phyloP scores from a whole-genome alignment of 2,888 invertebrate genomes.

The Caradrina kadenii region DNA sequence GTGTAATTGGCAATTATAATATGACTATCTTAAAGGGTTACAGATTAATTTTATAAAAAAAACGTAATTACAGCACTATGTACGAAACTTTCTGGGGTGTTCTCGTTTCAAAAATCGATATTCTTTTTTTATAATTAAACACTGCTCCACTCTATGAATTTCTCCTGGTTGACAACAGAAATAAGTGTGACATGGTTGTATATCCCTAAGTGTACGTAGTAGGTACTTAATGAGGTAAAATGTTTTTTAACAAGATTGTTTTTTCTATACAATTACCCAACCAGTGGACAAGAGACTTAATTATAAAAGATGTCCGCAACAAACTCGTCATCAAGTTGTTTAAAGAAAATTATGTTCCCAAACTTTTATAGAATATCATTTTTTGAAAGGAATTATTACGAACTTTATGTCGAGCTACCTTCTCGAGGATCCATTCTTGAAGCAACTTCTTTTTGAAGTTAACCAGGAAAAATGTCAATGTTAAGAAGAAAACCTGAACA shows the following conservation, averaged over 20 bases:
- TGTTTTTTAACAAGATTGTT: background rate
- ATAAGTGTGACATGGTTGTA: too few relatives aligned
- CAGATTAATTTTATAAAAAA: too few relatives aligned
- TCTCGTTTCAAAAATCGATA: too few relatives aligned
- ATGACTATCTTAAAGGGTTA: too few relatives aligned
- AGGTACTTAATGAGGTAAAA: too few relatives aligned
- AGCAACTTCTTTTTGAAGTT: slow-evolving; percentile 26
- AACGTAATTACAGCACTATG: too few relatives aligned
- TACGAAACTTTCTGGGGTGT: too few relatives aligned
- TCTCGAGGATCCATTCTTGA: slow-evolving; percentile 6
- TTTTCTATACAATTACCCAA: background rate
- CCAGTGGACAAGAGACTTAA: slow-evolving; percentile 13
- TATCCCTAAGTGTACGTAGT: too few relatives aligned
- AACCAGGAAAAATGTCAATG: slow-evolving; percentile 31
- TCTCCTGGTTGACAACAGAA: too few relatives aligned
- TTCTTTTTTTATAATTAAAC: too few relatives aligned
- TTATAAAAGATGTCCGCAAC: slow-evolving; percentile 33
- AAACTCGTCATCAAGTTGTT: slow-evolving; percentile 28
- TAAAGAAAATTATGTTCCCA: slow-evolving; percentile 23
- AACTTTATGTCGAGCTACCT: slow-evolving; percentile 25
- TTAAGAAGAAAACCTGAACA: slow-evolving; percentile 6
- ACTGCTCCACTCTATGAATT: too few relatives aligned
- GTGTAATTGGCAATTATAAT: too few relatives aligned
- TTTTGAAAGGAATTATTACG: slow-evolving; percentile 19
- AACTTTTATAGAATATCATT: slow-evolving; percentile 34